Percentiles rank a stretch among this genome's conserved stretches.
Conservation (phyloP, 2,888 invertebrate genomes). For the Torymus tubicola region DNA sequence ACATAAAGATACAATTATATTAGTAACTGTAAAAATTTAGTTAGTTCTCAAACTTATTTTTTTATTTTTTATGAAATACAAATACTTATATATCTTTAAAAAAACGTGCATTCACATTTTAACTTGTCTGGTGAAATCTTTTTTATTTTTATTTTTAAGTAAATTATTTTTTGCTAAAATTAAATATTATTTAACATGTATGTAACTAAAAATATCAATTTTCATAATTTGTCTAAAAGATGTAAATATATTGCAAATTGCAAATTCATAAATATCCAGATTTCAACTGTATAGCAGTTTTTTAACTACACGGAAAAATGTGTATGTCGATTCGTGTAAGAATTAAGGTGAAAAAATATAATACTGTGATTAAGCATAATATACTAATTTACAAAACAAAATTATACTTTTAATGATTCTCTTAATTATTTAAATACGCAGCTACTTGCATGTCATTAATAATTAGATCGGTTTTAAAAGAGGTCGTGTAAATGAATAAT, state of each 20-base stretch:
- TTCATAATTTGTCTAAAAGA: conserved; percentile 42
- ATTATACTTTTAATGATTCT: conserved; percentile 22
- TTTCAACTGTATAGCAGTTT: conserved; percentile 52
- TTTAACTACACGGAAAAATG: conserved; percentile 49
- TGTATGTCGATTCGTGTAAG: conserved; percentile 34
- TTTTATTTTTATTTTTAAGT: conserved; percentile 57
- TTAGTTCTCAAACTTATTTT: conserved; percentile 42
- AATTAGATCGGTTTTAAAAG: conserved; percentile 18
- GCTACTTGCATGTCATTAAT: conserved; percentile 28
- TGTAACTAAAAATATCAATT: conserved; percentile 33
- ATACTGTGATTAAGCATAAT: conserved; percentile 59
- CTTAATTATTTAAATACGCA: conserved; percentile 18
- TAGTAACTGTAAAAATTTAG: conserved; percentile 53
- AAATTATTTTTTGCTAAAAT: conserved; percentile 57
- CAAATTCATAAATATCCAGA: conserved; percentile 36
- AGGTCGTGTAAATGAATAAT: conserved; percentile 34
- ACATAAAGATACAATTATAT: conserved; percentile 30
- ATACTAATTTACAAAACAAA: conserved; percentile 46
- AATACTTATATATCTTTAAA: conserved; percentile 15
- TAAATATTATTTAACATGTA: conserved; percentile 46
- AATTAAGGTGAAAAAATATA: conserved; percentile 28
- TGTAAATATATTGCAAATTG: conserved; percentile 53
- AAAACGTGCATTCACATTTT: conserved; percentile 48
- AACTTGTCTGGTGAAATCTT: conserved; percentile 43
- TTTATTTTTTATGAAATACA: conserved; percentile 49